Evolutionary conservation across 2,797 vertebrate genomes (phyloP).

Genomic region (Pseudocheirus occidentalis): DNA sequence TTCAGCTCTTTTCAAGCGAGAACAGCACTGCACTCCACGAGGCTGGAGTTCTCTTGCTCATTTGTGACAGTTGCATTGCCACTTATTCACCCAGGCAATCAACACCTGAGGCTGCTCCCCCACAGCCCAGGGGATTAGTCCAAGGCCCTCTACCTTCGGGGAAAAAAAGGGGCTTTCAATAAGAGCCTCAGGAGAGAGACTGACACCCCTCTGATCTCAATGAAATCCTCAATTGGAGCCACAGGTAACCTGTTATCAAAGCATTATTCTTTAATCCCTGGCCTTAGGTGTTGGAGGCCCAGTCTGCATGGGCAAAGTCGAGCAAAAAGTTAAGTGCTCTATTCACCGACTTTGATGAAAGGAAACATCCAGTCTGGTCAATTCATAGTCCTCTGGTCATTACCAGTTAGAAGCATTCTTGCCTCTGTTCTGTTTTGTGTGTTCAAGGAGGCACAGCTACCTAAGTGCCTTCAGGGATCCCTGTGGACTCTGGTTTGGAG

Average conservation of each 20-base stretch:
- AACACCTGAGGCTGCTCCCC: slow-evolving; percentile 65
- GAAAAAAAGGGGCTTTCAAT: neutral
- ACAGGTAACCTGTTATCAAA: neutral
- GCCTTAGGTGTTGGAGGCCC: neutral
- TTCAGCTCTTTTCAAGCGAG: slow-evolving; percentile 77
- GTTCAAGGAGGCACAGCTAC: neutral
- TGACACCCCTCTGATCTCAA: neutral
- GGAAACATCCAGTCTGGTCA: neutral
- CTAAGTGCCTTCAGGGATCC: neutral
- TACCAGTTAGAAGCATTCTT: neutral
- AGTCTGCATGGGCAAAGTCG: neutral
- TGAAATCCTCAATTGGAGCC: neutral
- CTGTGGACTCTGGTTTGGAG: neutral
- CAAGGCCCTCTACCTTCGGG: slow-evolving; percentile 40
- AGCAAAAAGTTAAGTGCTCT: neutral
- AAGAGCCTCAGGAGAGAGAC: neutral
- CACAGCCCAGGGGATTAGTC: slow-evolving; percentile 45
- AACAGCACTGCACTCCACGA: slow-evolving; percentile 76
- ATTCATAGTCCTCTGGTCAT: neutral
- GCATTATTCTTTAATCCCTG: neutral
- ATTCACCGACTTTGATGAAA: neutral
- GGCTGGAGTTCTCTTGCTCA: slow-evolving; percentile 71
- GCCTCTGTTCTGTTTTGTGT: neutral
- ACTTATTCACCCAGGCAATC: slow-evolving; percentile 77
- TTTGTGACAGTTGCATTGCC: slow-evolving; percentile 65